These are phyloP conservation scores for Sparus aurata DNA, from an alignment of 2,797 vertebrate genomes.

Conservation along the genomic window DNA sequence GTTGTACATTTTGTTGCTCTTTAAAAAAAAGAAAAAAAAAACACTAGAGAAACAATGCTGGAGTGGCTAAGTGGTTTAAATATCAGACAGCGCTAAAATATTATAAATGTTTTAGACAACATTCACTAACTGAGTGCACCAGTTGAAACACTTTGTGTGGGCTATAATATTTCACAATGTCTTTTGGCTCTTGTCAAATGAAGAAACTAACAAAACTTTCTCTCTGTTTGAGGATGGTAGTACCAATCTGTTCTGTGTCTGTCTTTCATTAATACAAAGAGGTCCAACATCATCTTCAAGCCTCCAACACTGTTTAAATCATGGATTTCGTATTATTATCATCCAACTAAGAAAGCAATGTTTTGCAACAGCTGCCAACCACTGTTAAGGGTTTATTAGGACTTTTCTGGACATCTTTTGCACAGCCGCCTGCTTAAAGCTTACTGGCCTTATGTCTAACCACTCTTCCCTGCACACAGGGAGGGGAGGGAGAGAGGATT, in stretches of 20 bases:
- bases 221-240: constrained; percentile 9
- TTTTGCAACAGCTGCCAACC: constrained; percentile 19
- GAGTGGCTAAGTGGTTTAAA: constrained; percentile 16
- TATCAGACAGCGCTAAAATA: constrained; percentile 8
- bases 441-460: constrained; percentile 23
- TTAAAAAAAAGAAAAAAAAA: neutral
- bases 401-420: constrained; percentile 1
- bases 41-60: neutral
- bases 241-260: constrained; percentile 36
- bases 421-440: constrained; percentile 8
- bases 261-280: constrained; percentile 39
- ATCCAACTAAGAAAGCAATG: constrained; percentile 6
- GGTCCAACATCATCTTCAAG: constrained; percentile 26
- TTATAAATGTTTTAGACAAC: constrained; percentile 21
- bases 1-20: too few relatives aligned
- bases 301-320: constrained; percentile 1
- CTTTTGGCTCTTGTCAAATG: constrained; percentile 49
- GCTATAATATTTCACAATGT: constrained; percentile 31
- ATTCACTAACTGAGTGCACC: constrained; percentile 3
- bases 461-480: neutral
- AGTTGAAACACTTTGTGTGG: constrained; percentile 23
- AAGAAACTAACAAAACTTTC: constrained; percentile 24
- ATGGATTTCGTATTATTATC: constrained; percentile 21
- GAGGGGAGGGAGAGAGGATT: neutral
- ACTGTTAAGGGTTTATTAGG: constrained; percentile 25